Base-by-base conservation (phyloP, 37 sponge, comb jelly and placozoan genomes). In the Spongilla lacustris region DNA sequence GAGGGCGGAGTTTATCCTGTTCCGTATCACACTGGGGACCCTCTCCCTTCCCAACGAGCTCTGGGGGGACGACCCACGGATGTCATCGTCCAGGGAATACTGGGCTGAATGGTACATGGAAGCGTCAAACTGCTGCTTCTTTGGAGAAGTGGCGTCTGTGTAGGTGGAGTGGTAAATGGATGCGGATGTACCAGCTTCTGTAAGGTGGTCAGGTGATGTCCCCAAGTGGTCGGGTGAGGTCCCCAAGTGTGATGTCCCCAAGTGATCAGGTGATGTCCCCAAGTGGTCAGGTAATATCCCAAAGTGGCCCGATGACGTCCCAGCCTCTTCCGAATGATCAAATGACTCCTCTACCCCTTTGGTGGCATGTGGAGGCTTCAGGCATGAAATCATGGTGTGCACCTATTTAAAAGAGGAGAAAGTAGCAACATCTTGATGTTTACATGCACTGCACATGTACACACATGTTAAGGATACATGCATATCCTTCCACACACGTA, bases 101-200 rank as follows among this genome's bases (percentile, higher is more conserved):
- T 68, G 78, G 8, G 75, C 36, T 0, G 83, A 73, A 1, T 83
- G 75, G 80, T 78, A 89, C 80, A 89, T 76, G 29, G 83, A 67
- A 0, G 30, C 72, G 33, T 74, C 78, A 36, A 50, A n/a, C 13
- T 58, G 58, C 58, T 58, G 58, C 21, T 58, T 10, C 58, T 14
- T 58, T 17, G 14, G 14, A 17, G 58, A 19, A 17, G 58, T 13
- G 58, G 58, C 4, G 19, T 58, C 73, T 13, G 33, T n/a, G 36
- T 74, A 84, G 0, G 84, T 76, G 58, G 84, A 84, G 23, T 84
- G 75, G 84, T 84, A 84, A 22, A 84, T 82, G 35, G 84, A 75
- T 22, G 25, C 30, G 50, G 30, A 50, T 3, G 25, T 32, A 35
- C 2, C 8, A 37, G 19, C 26, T 21, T 35, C 35, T 68, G 28